Evolutionary conservation across 1,140 invertebrate genomes (phyloP), one percentile per base, ranked within the genome.

Genomic region (Calosoma granatense): DNA sequence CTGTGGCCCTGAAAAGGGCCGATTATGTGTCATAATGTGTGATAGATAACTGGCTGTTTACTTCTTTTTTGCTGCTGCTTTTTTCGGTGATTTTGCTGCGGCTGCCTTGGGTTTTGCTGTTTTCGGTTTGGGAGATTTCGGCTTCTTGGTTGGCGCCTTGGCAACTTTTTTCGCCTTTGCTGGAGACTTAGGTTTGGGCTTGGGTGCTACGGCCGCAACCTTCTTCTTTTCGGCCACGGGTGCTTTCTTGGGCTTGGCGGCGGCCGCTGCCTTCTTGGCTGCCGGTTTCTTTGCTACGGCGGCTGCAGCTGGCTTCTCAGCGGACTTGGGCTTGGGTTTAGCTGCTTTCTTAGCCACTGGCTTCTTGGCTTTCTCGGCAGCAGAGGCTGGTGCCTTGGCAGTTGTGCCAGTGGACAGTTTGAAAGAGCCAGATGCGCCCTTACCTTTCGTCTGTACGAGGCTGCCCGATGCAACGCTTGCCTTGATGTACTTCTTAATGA

Each of bases 401-500:
- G 6, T 21, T 47, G 22, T 20, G 11, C n/a, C 26, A 14, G 53
- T n/a, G n/a, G 54, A 22, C 12, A 55, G 21, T 36, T 55, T 55
- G 54, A 55, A 55, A 3, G 22, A 43, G 6, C 54, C 54, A 20
- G 22, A 43, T 11, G 54, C 54, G 2, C 54, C 54, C 39, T 55
- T 55, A n/a, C 54, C 54, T 19, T 55, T 55, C 12, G 54, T 55
- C 17, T 55, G 80, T 2, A 81, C 74, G 22, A 84, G 62, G 1
- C 70, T 68, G 20, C 80, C 80, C 17, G 70, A 73, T 0, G 68
- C 71, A 19, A 83, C 79, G 19, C 79, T 79, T 47, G 67, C 68
- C 64, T 80, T 82, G 59, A 83, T 63, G 56, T 79, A 80, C 58
- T 79, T 81, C 60, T 77, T 79, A 56, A 81, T 81, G 71, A 81